Evolutionary conservation across 2,888 invertebrate species (phyloP).

Genomic region (Thymelicus sylvestris): DNA sequence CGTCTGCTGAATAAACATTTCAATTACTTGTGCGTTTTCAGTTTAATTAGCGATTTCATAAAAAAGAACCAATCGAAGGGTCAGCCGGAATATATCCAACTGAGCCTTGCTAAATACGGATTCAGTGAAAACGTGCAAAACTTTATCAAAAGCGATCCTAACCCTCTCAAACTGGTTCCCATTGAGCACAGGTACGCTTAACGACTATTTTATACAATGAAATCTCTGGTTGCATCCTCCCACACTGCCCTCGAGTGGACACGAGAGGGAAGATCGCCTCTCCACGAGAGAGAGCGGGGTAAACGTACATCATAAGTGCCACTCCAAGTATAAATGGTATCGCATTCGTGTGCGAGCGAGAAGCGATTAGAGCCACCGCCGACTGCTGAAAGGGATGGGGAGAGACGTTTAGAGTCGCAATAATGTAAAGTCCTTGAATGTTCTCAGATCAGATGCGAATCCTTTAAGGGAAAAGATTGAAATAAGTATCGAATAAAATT

Average conservation of each 20-base stretch:
- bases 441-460: conserved; percentile 41
- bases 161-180: conserved; percentile 46
- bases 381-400: conserved; percentile 39
- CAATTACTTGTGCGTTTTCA: conserved; percentile 34
- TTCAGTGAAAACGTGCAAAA: conserved; percentile 42
- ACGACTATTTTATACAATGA: conserved; percentile 65
- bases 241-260: conserved; percentile 64
- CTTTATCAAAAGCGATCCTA: conserved; percentile 47
- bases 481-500: conserved; percentile 36
- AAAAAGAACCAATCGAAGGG: conserved; percentile 43
- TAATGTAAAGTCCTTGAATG: conserved; percentile 30
- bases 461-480: conserved; percentile 41
- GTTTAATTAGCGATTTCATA: conserved; percentile 38
- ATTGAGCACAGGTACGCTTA: conserved; percentile 46
- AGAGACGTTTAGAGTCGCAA: conserved; percentile 38
- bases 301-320: conserved; percentile 59
- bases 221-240: conserved; percentile 70
- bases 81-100: conserved; percentile 32
- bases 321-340: conserved; percentile 81
- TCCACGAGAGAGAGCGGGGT: conserved; percentile 54
- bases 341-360: conserved; percentile 61
- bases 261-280: conserved; percentile 52
- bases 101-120: conserved; percentile 27
- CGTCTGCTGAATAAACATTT: conserved; percentile 36
- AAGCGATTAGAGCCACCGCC: conserved; percentile 40